Percentiles rank a stretch among this genome's conserved stretches.
phyloP scores from a whole-genome alignment of 1,140 invertebrate species.

The Eriocheir sinensis region DNA sequence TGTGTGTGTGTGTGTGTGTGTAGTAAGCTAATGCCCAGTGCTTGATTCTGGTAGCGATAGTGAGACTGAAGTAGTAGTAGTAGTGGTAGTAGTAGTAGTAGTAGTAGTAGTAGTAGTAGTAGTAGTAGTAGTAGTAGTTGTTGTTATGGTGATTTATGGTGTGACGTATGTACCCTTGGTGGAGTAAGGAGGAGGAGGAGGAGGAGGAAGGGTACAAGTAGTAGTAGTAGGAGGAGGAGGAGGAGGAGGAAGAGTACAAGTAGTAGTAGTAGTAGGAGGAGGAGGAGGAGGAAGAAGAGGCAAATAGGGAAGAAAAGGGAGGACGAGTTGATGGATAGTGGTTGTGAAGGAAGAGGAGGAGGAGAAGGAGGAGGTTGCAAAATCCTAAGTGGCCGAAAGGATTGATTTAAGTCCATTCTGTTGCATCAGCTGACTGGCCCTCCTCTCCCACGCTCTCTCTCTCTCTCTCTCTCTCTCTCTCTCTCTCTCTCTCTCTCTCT shows the following conservation, averaged over 20 bases:
- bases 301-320: too few species aligned
- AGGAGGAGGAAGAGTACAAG: neutral
- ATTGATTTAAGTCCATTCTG: neutral
- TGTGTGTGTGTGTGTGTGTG: too few species aligned
- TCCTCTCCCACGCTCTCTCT: neutral
- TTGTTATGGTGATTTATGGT: too few species aligned
- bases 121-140: neutral
- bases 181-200: neutral
- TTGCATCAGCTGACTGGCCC: neutral
- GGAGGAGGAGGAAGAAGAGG: neutral
- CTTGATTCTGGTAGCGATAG: neutral
- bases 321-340: neutral
- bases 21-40: neutral
- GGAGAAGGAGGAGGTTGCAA: neutral
- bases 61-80: neutral
- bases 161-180: too few species aligned
- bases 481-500: conserved; percentile 22
- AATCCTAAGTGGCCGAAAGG: neutral
- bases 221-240: neutral
- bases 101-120: neutral
- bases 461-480: conserved; percentile 16
- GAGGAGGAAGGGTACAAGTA: neutral
- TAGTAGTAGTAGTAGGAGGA: neutral
- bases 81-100: neutral
- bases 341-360: neutral